phyloP scores from a whole-genome alignment of 1,140 invertebrate genomes.

The Conus betulinus region DNA sequence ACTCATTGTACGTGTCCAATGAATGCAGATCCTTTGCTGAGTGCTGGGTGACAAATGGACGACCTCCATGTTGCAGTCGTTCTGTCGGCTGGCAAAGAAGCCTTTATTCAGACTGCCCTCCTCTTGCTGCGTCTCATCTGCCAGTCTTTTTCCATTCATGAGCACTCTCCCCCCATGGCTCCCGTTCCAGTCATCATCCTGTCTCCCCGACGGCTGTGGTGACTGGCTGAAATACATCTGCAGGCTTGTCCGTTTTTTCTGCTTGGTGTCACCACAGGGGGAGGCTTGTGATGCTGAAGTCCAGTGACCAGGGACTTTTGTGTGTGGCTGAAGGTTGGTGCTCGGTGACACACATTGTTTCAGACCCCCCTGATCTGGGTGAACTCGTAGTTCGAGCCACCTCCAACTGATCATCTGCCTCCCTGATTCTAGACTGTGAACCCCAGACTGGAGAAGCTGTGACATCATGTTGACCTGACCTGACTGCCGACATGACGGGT shows the following conservation, averaged over 20 bases:
- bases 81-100: constrained; percentile 9
- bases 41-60: background rate
- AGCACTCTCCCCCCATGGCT: background rate
- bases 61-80: background rate
- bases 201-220: background rate
- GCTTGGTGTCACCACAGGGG: background rate
- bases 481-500: too few relatives aligned
- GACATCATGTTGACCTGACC: background rate
- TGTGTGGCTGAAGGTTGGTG: too few relatives aligned
- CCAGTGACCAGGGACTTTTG: background rate
- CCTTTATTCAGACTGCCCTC: background rate
- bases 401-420: background rate
- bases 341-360: background rate
- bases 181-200: background rate
- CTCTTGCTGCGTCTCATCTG: background rate
- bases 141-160: background rate
- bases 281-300: background rate
- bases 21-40: background rate
- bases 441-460: background rate
- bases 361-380: background rate
- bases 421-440: background rate
- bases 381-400: background rate
- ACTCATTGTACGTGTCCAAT: background rate
- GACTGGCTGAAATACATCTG: background rate
- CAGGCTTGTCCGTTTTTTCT: background rate